Conservation (phyloP, 2,113 vertebrate species). For the Romanogobio albipinnatus region DNA sequence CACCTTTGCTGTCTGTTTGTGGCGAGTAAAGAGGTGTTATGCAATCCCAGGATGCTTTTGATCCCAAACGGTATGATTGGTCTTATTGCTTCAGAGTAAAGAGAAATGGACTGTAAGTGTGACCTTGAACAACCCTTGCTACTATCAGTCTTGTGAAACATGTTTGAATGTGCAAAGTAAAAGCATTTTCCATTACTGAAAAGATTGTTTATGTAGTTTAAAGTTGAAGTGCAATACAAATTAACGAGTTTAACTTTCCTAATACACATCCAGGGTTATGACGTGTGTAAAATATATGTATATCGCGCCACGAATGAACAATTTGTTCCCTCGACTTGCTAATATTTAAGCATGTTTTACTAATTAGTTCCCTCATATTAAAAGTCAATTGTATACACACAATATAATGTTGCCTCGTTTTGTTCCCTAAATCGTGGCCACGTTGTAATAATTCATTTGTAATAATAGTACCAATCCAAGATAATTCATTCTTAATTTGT, state of each 20-base stretch:
- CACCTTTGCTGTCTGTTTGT: constrained; percentile 4
- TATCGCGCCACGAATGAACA: too few species aligned
- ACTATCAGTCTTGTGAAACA: background rate
- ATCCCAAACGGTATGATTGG: constrained; percentile 2
- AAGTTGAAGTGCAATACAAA: background rate
- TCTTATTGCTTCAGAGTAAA: background rate
- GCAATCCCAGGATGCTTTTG: constrained; percentile 13
- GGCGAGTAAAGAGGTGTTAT: background rate
- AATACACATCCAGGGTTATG: background rate
- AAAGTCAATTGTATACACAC: too few species aligned
- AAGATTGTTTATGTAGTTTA: background rate
- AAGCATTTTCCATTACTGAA: background rate
- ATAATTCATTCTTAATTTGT: too few species aligned
- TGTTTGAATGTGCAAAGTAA: background rate
- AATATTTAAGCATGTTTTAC: too few species aligned
- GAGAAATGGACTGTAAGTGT: background rate
- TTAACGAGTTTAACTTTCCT: background rate
- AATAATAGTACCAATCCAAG: too few species aligned
- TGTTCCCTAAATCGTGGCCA: too few species aligned
- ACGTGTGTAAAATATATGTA: too few species aligned
- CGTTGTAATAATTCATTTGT: too few species aligned
- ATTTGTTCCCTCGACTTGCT: too few species aligned
- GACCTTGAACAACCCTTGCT: background rate
- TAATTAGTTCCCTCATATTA: too few species aligned
- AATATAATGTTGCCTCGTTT: too few species aligned